These are phyloP conservation scores for Tipula unca DNA, from an alignment of 2,888 invertebrate genomes.

Conservation along the genomic window DNA sequence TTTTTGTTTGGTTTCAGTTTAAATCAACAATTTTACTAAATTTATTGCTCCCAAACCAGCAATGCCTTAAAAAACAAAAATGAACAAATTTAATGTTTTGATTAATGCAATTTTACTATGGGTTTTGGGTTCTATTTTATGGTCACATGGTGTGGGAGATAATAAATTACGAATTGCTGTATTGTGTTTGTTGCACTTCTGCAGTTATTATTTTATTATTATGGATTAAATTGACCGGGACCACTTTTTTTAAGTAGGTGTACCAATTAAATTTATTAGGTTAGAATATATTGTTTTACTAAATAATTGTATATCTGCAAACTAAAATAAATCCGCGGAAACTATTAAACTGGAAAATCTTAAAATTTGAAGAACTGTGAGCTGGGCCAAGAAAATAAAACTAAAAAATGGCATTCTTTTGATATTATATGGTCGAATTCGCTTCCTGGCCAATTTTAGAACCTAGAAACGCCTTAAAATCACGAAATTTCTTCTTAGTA, in stretches of 20 bases:
- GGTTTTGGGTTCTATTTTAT: not conserved
- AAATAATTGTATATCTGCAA: too few species aligned
- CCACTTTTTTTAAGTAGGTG: not conserved
- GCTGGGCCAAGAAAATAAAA: too few species aligned
- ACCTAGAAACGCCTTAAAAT: too few species aligned
- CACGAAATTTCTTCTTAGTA: too few species aligned
- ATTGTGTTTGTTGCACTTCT: not conserved
- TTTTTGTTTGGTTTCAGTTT: not conserved
- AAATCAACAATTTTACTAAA: not conserved
- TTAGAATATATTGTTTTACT: too few species aligned
- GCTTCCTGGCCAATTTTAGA: too few species aligned
- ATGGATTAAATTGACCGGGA: not conserved
- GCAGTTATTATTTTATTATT: not conserved
- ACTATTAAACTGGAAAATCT: too few species aligned
- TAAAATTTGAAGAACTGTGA: too few species aligned
- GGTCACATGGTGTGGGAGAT: not conserved
- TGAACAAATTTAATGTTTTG: not conserved
- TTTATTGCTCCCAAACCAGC: not conserved
- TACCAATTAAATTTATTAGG: not conserved
- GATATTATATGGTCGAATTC: too few species aligned
- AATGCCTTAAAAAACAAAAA: not conserved
- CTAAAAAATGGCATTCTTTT: too few species aligned
- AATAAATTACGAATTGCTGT: not conserved
- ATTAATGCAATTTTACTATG: not conserved
- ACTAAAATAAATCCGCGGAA: too few species aligned